These are phyloP conservation scores for Anthophora plumipes DNA, from an alignment of 2,888 invertebrate species.

Conservation along the genomic window DNA sequence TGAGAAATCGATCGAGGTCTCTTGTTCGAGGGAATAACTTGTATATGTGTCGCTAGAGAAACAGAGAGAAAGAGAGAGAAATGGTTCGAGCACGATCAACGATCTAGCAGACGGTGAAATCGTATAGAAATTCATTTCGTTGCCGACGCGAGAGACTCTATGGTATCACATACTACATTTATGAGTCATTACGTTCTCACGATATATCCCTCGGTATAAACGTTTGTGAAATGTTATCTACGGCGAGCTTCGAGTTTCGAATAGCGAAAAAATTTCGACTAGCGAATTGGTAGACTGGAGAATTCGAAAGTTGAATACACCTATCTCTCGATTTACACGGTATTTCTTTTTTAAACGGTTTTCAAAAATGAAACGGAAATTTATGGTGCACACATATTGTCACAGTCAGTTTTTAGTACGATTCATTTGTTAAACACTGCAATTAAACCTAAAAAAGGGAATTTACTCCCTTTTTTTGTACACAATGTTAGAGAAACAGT, in stretches of 20 bases:
- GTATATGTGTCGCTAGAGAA: not conserved
- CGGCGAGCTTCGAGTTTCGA: not conserved
- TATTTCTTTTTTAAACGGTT: no score
- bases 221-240: not conserved
- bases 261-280: not conserved
- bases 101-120: constrained; percentile 38
- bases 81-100: constrained; percentile 26
- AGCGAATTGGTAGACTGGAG: not conserved
- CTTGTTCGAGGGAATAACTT: not conserved
- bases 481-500: no score
- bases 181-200: constrained; percentile 30
- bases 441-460: no score
- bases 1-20: constrained; percentile 51
- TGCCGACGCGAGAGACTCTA: constrained; percentile 1
- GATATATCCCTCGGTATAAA: constrained; percentile 4
- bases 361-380: no score
- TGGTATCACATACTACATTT: constrained; percentile 7
- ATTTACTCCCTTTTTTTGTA: no score
- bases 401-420: no score
- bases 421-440: no score
- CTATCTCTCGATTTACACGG: no score
- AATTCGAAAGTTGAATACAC: no score
- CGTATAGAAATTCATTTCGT: constrained; percentile 44
- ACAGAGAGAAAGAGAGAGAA: constrained; percentile 6
- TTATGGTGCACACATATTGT: no score